Evolutionary conservation across 2,797 vertebrate species (phyloP).

Genomic region (Podarcis siculus): DNA sequence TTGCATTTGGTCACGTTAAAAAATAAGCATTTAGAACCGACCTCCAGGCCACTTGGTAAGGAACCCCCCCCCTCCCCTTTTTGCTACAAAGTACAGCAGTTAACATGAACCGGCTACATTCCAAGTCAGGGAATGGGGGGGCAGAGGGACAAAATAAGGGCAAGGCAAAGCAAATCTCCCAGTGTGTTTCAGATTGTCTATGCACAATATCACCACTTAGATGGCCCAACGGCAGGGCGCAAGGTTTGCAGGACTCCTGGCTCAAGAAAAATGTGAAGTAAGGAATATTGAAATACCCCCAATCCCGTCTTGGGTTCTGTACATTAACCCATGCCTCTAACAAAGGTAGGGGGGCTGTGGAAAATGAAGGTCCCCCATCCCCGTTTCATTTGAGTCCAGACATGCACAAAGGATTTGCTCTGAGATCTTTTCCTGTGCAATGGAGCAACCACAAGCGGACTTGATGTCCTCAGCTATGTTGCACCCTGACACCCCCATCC

Average conservation of each 20-base stretch:
- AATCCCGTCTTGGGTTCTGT: too few relatives aligned
- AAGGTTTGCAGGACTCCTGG: background rate
- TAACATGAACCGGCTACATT: background rate
- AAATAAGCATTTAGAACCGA: background rate
- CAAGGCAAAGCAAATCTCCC: background rate
- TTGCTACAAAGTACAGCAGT: background rate
- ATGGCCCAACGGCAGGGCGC: rapidly evolving
- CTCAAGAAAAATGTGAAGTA: background rate
- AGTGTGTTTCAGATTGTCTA: rapidly evolving
- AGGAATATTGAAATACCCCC: background rate
- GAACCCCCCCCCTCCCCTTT: background rate
- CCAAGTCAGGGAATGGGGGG: rapidly evolving
- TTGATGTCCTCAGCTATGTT: background rate
- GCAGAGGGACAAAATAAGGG: constrained; percentile 43
- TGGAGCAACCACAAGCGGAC: background rate
- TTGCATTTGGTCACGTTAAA: constrained; percentile 7
- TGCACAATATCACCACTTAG: rapidly evolving
- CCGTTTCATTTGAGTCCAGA: background rate
- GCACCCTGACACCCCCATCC: background rate
- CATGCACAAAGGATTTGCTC: too few relatives aligned
- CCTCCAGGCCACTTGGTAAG: background rate
- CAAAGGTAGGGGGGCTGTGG: background rate
- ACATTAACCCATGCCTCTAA: background rate
- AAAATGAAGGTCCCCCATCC: rapidly evolving
- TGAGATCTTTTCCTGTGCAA: background rate